Conservation (phyloP, 92 coral and sea anemone species). For the Porites evermanni region DNA sequence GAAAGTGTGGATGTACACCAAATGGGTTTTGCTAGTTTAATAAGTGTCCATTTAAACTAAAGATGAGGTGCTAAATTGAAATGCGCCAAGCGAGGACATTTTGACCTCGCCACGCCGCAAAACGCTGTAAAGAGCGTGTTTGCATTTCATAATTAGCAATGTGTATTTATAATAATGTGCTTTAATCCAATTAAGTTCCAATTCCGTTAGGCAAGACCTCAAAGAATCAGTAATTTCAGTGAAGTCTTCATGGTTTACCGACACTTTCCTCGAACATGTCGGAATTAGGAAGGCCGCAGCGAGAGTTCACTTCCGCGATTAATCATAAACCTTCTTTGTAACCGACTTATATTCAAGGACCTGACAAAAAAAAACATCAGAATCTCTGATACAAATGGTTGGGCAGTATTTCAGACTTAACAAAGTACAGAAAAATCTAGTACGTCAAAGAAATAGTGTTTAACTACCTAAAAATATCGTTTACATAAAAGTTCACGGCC, state of each 20-base stretch:
- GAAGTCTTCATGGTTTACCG: neutral
- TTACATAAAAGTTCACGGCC: neutral
- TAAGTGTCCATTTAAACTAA: neutral
- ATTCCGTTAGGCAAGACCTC: neutral
- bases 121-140: neutral
- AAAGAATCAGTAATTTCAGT: neutral
- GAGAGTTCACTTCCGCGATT: neutral
- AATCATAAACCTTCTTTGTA: neutral
- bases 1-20: neutral
- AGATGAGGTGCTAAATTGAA: conserved; percentile 10
- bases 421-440: neutral
- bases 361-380: neutral
- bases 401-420: neutral
- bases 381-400: neutral
- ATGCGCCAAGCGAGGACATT: neutral
- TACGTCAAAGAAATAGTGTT: neutral
- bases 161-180: neutral
- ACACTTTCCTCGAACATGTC: conserved; percentile 10
- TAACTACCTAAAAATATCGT: no score
- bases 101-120: neutral
- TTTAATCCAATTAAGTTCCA: conserved; percentile 23
- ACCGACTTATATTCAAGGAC: neutral
- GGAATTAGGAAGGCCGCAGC: conserved; percentile 23
- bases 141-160: conserved; percentile 1
- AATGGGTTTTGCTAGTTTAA: neutral